A percentile compares a stretch with the other conserved stretches of the same genome.
phyloP scores from a whole-genome alignment of 2,797 vertebrate species.

The Esox lucius region DNA sequence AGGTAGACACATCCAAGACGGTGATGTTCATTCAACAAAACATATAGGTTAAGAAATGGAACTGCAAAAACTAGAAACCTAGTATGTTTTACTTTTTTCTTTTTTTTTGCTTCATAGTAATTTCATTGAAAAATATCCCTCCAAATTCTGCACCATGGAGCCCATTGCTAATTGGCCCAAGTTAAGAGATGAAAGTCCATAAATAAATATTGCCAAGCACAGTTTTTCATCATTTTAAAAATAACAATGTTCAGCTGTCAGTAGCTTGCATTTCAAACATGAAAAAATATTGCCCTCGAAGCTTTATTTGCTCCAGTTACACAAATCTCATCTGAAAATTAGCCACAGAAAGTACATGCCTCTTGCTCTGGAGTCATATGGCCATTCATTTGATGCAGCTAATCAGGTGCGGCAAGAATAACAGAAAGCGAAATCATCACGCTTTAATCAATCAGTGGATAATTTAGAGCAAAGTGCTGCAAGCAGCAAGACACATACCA shows the following conservation, averaged over 20 bases:
- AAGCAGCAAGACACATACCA: conserved; percentile 34
- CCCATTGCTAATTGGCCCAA: conserved; percentile 64
- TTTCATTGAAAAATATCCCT: conserved; percentile 65
- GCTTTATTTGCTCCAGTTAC: conserved; percentile 72
- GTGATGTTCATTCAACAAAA: too few relatives aligned
- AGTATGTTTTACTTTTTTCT: conserved; percentile 52
- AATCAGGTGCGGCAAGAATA: conserved; percentile 78
- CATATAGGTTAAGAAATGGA: not conserved
- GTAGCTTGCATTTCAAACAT: conserved; percentile 67
- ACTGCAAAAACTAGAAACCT: not conserved
- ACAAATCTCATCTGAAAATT: conserved; percentile 73
- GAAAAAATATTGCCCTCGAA: conserved; percentile 63
- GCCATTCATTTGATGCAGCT: conserved; percentile 74
- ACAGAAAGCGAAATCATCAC: conserved; percentile 61
- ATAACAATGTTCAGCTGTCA: conserved; percentile 68
- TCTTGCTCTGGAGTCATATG: conserved; percentile 65
- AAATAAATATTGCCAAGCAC: conserved; percentile 68
- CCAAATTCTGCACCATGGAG: conserved; percentile 61
- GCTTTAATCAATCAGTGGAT: conserved; percentile 73
- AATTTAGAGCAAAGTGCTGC: conserved; percentile 58
- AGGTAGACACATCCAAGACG: too few relatives aligned
- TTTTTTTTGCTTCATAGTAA: conserved; percentile 63
- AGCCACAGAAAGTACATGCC: conserved; percentile 59
- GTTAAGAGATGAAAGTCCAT: conserved; percentile 73
- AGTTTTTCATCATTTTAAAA: conserved; percentile 73